Conservation (phyloP, 2,797 vertebrate genomes). For the Amphiprion clarkii region DNA sequence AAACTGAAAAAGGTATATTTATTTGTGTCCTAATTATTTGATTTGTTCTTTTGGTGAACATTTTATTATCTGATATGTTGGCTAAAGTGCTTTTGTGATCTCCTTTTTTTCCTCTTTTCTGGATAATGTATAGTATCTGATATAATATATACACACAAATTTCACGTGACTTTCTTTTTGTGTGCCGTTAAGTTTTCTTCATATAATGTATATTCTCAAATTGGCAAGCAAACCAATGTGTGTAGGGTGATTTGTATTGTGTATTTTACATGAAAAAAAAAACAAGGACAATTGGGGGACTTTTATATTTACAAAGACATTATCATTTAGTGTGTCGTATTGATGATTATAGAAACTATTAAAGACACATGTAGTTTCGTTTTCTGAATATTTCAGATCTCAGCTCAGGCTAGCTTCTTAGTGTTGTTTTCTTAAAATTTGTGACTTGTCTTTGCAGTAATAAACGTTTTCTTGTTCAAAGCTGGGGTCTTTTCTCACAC, state of each 20-base stretch:
- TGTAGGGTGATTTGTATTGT: conserved; percentile 99
- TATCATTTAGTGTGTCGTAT: conserved; percentile 99
- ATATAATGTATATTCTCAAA: conserved; percentile 94
- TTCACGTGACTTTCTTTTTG: conserved; percentile 90
- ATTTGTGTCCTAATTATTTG: conserved; percentile 93
- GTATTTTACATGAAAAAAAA: conserved; percentile 94
- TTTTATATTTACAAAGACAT: conserved; percentile 99
- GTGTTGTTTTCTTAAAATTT: conserved; percentile 99
- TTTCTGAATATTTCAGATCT: conserved; percentile 99
- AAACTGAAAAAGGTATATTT: conserved; percentile 92
- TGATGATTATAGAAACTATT: conserved; percentile 98
- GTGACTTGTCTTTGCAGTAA: conserved; percentile 99
- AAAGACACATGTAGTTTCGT: conserved; percentile 99
- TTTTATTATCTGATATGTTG: conserved; percentile 92
- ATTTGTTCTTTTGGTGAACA: conserved; percentile 92
- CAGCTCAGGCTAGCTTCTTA: conserved; percentile 99
- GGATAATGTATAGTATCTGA: conserved; percentile 98
- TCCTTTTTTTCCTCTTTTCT: conserved; percentile 70
- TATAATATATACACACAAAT: conserved; percentile 96
- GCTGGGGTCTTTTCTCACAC: conserved; percentile 48
- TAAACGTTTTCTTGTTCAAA: conserved; percentile 99
- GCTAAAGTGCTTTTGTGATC: conserved; percentile 92
- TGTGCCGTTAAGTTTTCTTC: conserved; percentile 91
- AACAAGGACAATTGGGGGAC: conserved; percentile 92
- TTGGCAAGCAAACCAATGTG: conserved; percentile 94